Percentiles rank a stretch among this genome's conserved stretches.
Conservation (phyloP, 2,113 vertebrate genomes). For the Nannospalax galili region DNA sequence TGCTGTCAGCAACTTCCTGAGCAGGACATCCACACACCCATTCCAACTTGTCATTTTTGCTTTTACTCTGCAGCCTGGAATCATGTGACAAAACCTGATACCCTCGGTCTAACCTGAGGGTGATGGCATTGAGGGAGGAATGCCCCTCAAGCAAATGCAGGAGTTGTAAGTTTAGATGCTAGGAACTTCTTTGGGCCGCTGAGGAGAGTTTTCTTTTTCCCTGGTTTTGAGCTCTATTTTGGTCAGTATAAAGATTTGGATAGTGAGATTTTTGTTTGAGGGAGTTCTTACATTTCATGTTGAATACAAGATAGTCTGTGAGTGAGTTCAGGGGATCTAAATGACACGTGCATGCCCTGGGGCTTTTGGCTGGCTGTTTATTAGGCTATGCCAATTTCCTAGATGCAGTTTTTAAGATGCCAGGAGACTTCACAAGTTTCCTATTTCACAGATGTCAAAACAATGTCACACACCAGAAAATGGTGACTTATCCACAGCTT, state of each 20-base stretch:
- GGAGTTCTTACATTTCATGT: background rate
- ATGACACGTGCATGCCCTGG: background rate
- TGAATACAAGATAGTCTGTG: background rate
- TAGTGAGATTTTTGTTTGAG: background rate
- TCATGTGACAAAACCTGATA: background rate
- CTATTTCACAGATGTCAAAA: slow-evolving; percentile 41
- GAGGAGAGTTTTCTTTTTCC: background rate
- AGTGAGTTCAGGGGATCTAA: background rate
- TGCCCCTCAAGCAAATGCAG: background rate
- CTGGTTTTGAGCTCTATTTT: background rate
- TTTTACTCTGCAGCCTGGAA: slow-evolving; percentile 1
- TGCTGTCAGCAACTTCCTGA: background rate
- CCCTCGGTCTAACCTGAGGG: background rate
- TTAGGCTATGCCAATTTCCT: background rate
- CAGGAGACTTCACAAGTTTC: background rate
- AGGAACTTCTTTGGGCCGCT: background rate
- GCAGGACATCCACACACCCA: background rate
- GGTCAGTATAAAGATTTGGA: background rate
- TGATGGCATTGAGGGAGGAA: background rate
- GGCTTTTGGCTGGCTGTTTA: background rate
- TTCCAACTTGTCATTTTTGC: background rate
- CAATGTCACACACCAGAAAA: background rate
- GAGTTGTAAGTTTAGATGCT: background rate
- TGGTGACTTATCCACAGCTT: background rate
- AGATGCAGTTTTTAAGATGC: background rate